Evolutionary conservation across 1,140 invertebrate species (phyloP).

Genomic region (Heterodera carotae): DNA sequence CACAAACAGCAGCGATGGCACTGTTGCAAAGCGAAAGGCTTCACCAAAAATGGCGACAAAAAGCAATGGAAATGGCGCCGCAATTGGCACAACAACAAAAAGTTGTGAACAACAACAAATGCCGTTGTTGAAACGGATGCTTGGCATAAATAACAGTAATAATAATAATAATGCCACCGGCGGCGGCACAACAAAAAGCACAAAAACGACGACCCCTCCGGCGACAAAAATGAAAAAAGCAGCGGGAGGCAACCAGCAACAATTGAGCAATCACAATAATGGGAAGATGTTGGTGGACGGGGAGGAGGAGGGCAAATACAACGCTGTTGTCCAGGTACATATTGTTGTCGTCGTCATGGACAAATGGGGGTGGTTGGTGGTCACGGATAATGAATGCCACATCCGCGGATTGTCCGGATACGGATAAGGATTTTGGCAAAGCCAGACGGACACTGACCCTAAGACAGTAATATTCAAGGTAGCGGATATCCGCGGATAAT

Average conservation of each 20-base stretch:
- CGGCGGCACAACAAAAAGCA: no score
- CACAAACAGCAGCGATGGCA: neutral
- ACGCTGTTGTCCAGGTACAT: constrained; percentile 41
- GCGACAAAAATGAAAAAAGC: no score
- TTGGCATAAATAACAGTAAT: neutral
- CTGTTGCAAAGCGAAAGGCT: neutral
- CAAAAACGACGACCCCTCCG: no score
- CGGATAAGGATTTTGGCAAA: no score
- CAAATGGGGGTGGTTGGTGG: constrained; percentile 65
- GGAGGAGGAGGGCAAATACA: constrained; percentile 50
- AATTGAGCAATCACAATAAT: constrained; percentile 5
- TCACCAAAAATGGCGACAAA: neutral
- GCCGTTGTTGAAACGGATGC: neutral
- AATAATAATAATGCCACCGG: neutral
- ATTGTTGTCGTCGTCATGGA: no score
- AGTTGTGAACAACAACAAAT: neutral
- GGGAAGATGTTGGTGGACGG: neutral
- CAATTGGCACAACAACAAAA: neutral
- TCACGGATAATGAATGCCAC: no score
- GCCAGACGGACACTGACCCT: no score
- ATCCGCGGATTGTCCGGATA: no score
- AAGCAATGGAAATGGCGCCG: neutral
- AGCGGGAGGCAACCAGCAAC: neutral
- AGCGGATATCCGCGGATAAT: no score
- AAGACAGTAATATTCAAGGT: no score